Evolutionary conservation across 2,888 invertebrate genomes (phyloP), one percentile per base, ranked within the genome.

Genomic region (Falcaria lacertinaria): DNA sequence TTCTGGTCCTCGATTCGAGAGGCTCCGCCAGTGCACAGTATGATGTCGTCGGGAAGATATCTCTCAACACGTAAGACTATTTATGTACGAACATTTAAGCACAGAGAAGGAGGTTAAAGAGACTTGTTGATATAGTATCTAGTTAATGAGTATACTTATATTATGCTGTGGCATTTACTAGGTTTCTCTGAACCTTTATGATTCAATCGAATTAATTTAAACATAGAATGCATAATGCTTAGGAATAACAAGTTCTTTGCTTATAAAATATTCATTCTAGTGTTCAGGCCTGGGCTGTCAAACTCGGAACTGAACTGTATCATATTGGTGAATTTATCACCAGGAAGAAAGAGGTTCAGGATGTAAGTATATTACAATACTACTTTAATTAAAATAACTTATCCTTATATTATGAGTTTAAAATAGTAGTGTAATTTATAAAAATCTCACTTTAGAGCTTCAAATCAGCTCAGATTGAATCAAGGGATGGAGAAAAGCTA

Each of bases 301-400:
- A 95, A 80, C 89, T 95, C 53, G 95, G 95, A 40, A 93, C 93
- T 67, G 95, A 96, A 77, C 80, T 96, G 57, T 94, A 94, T 83
- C 93, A 94, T 74, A 92, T 95, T 64, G 95, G 95, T 44, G 94
- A 94, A 71, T 92, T 94, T 74, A 94, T 95, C 61, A 95, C 95
- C 44, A 91, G 95, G 69, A 92, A 94, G 69, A 93, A 93, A 67
- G 93, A 93, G 74, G 94, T 96, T 48, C 93, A 94, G 73, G 94
- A 95, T 70, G 94, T 94, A 86, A 91, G 89, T 86, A 11, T 22
- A n/a, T 8, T 15, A 37, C 28, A 28, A 3, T 2, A 28, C 11
- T 11, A 28, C 7, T 28, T 22, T 28, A 1, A 11, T 11, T 7
- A 6, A 19, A 3, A n/a, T n/a, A n/a, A n/a, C n/a, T n/a, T n/a